Evolutionary conservation across 2,113 vertebrate genomes (phyloP).

Genomic region (Sminthopsis crassicaudata): DNA sequence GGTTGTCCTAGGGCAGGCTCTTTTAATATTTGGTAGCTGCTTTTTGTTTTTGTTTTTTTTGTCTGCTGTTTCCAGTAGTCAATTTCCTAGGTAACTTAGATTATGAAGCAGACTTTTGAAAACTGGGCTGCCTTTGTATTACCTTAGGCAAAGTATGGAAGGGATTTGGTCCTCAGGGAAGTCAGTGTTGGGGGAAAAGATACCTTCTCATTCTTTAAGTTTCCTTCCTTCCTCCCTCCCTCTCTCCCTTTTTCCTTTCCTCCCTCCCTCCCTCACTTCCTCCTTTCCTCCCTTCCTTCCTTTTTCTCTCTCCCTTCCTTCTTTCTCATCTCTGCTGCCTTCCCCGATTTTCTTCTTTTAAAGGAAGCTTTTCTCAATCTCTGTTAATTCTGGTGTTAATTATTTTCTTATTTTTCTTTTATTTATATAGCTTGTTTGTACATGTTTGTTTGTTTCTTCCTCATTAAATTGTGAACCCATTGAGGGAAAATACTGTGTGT

Average conservation of each 20-base stretch:
- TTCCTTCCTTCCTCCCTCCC: background rate
- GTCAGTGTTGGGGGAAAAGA: background rate
- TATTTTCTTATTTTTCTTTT: too few species aligned
- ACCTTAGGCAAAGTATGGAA: background rate
- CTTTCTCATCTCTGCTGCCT: too few species aligned
- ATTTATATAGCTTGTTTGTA: too few species aligned
- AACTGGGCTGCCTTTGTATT: background rate
- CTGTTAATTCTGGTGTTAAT: too few species aligned
- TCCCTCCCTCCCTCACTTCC: background rate
- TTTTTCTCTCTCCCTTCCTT: too few species aligned
- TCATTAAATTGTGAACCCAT: too few species aligned
- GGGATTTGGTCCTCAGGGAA: conserved; percentile 11
- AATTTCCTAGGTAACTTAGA: background rate
- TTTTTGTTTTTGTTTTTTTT: background rate
- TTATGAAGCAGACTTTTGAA: background rate
- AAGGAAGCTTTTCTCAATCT: too few species aligned
- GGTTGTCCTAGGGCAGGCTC: background rate
- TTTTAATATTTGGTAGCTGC: background rate
- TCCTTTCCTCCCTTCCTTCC: conserved; percentile 3
- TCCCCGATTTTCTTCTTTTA: too few species aligned
- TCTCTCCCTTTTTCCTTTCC: too few species aligned
- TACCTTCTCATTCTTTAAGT: background rate
- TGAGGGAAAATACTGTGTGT: too few species aligned
- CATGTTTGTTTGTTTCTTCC: too few species aligned
- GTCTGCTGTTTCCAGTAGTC: background rate